Evolutionary conservation across 2,888 invertebrate genomes (phyloP), one percentile per base, ranked within the genome.

Genomic region (Drosophila siamana): DNA sequence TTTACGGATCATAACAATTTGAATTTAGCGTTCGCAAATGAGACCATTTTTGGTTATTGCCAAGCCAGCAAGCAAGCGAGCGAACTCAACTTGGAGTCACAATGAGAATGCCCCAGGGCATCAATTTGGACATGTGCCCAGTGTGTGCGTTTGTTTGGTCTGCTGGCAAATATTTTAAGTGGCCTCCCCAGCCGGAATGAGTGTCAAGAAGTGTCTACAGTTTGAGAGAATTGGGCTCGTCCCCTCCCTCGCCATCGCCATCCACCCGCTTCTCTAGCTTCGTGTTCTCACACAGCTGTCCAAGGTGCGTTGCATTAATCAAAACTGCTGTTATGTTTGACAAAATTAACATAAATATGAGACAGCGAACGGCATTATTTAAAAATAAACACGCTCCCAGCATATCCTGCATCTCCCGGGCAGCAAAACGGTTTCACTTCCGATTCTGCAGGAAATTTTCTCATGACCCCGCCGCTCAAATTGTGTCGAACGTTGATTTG

Each of bases 1-100:
- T 91, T 92, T 91, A 91, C 91, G 91, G 91, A 91, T 92, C 91
- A 92, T 91, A 91, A 91, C 89, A 90, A 90, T 90, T 87, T 89
- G 75, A 89, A 90, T 90, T 89, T 85, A 82, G 70, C 69, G 74
- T 77, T 74, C 72, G 86, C 78, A 86, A 86, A 86, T 86, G 86
- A 81, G 84, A 88, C 87, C 86, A 77, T 87, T 88, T 86, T 86
- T 82, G 88, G 85, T 5, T 36, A 71, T 68, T 57, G 19, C 15
- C 60, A 46, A 36, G 38, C 38, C 4, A 40, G 15, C n/a, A n/a
- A n/a, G n/a, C n/a, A n/a, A n/a, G n/a, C n/a, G n/a, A n/a, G n/a
- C n/a, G n/a, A n/a, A n/a, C 44, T 22, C 57, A 36, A 40, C 54
- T 50, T 33, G 26, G 36, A 51, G 59, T 46, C 57, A 62, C 36